Percentiles rank a stretch among this genome's conserved stretches.
Evolutionary conservation across 2,888 invertebrate genomes (phyloP).

Genomic region (Tholera decimalis): DNA sequence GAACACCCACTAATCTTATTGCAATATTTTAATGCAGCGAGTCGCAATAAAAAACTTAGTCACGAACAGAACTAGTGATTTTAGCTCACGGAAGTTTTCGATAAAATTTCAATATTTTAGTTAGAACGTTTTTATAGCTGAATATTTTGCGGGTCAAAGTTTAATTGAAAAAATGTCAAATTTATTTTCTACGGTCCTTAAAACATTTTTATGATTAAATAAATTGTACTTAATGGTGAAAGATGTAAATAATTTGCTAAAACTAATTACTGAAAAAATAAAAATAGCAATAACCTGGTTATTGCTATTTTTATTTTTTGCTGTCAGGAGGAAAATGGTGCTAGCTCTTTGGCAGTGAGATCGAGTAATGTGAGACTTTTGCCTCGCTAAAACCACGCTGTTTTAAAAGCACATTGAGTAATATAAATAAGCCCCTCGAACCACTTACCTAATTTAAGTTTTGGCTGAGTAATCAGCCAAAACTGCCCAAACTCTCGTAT

Average conservation of each 20-base stretch:
- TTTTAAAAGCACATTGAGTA: no score
- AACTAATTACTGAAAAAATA: no score
- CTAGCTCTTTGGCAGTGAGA: no score
- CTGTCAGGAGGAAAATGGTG: no score
- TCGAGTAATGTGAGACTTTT: no score
- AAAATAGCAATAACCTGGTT: no score
- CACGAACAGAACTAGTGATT: conserved; percentile 20
- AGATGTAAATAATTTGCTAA: no score
- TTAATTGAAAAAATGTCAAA: conserved; percentile 28
- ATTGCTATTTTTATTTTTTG: no score
- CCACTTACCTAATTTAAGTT: conserved; percentile 21
- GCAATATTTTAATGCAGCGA: conserved; percentile 28
- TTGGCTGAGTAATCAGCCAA: not conserved
- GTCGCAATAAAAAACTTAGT: conserved; percentile 15
- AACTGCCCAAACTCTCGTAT: conserved; percentile 17
- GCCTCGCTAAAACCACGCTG: no score
- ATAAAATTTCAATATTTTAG: conserved; percentile 6
- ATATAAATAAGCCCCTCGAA: not conserved
- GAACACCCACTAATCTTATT: conserved; percentile 5
- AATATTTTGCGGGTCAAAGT: conserved; percentile 13
- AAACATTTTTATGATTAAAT: no score
- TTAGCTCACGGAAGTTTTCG: conserved; percentile 1
- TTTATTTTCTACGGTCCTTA: not conserved
- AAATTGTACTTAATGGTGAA: no score
- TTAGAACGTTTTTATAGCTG: conserved; percentile 1